Conservation (phyloP, 2,888 invertebrate species). For the Eupeodes latifasciatus region DNA sequence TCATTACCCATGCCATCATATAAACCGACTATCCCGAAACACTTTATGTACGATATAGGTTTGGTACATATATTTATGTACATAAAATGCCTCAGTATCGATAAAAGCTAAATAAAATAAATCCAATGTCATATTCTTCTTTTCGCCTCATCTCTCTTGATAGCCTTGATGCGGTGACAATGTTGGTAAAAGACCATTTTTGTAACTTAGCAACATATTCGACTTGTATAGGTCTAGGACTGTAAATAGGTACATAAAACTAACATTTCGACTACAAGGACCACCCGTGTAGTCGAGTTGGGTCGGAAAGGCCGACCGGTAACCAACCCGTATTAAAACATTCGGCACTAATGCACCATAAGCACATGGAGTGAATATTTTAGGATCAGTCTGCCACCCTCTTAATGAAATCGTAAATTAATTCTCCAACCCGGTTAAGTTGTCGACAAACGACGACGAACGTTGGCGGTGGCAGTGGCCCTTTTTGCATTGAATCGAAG, state of each 20-base stretch:
- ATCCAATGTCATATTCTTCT: not conserved
- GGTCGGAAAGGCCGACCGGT: not conserved
- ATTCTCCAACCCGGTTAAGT: constrained; percentile 28
- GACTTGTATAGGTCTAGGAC: no score
- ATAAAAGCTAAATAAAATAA: not conserved
- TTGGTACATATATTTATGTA: no score
- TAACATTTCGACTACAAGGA: constrained; percentile 15
- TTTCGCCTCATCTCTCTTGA: not conserved
- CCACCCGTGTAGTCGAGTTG: constrained; percentile 9
- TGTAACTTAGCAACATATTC: no score
- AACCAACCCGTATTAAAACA: constrained; percentile 9
- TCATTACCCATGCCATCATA: not conserved
- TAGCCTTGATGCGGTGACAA: no score
- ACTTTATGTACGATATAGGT: not conserved
- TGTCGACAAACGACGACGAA: not conserved
- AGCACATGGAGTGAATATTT: constrained; percentile 39
- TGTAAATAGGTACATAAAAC: not conserved
- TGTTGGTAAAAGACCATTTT: not conserved
- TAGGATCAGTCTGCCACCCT: constrained; percentile 46
- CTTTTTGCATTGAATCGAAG: constrained; percentile 21
- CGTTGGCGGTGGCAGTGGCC: not conserved
- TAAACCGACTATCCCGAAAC: not conserved
- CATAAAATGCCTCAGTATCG: not conserved
- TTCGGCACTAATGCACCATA: constrained; percentile 13
- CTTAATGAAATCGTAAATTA: constrained; percentile 56